These are phyloP conservation scores for Spilosoma lubricipeda DNA, from an alignment of 2,888 invertebrate species.

Conservation along the genomic window DNA sequence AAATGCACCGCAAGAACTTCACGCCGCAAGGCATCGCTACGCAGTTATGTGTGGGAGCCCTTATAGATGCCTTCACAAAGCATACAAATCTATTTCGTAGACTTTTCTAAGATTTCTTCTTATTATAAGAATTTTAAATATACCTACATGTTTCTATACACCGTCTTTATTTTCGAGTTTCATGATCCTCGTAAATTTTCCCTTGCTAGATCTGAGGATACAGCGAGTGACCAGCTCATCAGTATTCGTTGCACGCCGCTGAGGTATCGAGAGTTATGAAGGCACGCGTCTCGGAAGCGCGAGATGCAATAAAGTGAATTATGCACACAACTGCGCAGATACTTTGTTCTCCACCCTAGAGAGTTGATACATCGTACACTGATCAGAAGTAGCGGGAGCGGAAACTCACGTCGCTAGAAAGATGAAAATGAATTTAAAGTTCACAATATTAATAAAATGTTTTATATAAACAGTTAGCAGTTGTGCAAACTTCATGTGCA, in stretches of 20 bases:
- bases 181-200: not conserved
- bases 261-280: constrained; percentile 68
- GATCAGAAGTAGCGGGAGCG: constrained; percentile 44
- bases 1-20: no score
- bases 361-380: constrained; percentile 35
- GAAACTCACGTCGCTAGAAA: not conserved
- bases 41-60: no score
- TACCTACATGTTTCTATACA: not conserved
- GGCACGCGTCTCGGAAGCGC: constrained; percentile 60
- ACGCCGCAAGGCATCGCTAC: no score
- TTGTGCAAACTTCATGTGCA: no score
- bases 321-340: constrained; percentile 83
- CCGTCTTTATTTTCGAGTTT: not conserved
- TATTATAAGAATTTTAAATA: no score
- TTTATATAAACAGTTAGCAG: not conserved
- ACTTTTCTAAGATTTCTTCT: no score
- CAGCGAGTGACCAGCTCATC: constrained; percentile 36
- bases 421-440: not conserved
- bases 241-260: constrained; percentile 42
- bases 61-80: no score
- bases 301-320: constrained; percentile 81
- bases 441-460: not conserved
- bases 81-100: no score
- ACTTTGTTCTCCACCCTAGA: constrained; percentile 75
- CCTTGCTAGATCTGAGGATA: not conserved